Evolutionary conservation across 2,797 vertebrate genomes (phyloP), one percentile per base, ranked within the genome.

Genomic region (Enteromius viviparus): DNA sequence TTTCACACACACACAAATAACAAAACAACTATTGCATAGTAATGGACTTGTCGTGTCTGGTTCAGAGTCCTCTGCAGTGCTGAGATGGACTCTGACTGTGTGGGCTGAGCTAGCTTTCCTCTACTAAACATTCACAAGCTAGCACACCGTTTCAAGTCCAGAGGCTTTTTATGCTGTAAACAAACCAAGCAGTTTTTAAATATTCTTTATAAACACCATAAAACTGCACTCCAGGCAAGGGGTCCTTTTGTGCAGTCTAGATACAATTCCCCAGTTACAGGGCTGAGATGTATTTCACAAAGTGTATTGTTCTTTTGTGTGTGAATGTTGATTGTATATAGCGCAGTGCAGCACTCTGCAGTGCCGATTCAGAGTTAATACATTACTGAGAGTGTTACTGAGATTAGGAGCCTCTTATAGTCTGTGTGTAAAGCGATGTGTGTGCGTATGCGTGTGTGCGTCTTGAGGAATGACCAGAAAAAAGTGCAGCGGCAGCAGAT

Each of bases 401-500:
- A 83, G 76, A 83, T 78, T 78, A 78, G 82, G 55, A 78, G 42
- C n/a, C 40, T 83, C 53, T 83, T 78, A 70, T 62, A 71, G 75
- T 64, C 53, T n/a, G 64, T 11, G 37, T 66, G 64, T 76, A 76
- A 55, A 76, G 62, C 66, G 1, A 49, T 70, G 42, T 62, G 47
- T 80, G 58, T 74, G 80, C 26, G 68, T 42, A 45, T 37, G 58
- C 32, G 53, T 45, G 77, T 80, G 65, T 66, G 71, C 45, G 51
- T 34, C 69, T 69, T 88, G 87, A 88, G 87, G 87, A 87, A 88
- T 84, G 85, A 85, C 83, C 85, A 85, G 26, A 66, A 78, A 81
- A 86, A 86, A 88, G 74, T 87, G 87, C 85, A 81, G 74, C 19
- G 75, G 40, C 26, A 71, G 87, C 87, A 86, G 75, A 88, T 85